phyloP scores from a whole-genome alignment of 2,888 invertebrate genomes.

The Lasioglossum vierecki region DNA sequence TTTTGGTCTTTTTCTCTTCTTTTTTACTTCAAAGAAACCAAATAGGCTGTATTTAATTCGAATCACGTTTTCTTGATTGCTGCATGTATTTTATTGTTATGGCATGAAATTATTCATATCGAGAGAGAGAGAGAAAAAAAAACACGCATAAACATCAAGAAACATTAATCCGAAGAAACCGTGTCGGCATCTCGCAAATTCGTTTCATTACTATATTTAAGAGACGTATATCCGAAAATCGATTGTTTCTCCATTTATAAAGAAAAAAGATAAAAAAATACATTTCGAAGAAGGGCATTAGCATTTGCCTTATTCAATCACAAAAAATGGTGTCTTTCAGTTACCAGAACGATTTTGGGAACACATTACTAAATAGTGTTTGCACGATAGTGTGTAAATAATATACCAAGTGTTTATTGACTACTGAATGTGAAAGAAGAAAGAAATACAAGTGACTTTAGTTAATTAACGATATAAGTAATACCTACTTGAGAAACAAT shows the following conservation, averaged over 20 bases:
- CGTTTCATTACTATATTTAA: constrained; percentile 20
- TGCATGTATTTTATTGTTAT: constrained; percentile 42
- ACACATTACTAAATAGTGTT: constrained; percentile 57
- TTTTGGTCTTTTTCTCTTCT: constrained; percentile 40
- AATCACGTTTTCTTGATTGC: constrained; percentile 52
- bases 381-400: constrained; percentile 48
- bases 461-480: constrained; percentile 66
- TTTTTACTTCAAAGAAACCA: constrained; percentile 33
- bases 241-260: constrained; percentile 26
- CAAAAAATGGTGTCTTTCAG: constrained; percentile 62
- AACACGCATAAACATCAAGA: constrained; percentile 44
- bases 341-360: constrained; percentile 65
- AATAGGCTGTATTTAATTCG: constrained; percentile 23
- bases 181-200: constrained; percentile 33
- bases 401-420: constrained; percentile 51
- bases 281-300: constrained; percentile 63
- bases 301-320: constrained; percentile 64
- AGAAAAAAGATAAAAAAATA: constrained; percentile 20
- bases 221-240: constrained; percentile 22
- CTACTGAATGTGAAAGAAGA: constrained; percentile 52
- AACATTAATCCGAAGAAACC: constrained; percentile 18
- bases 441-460: constrained; percentile 63
- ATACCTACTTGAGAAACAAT: constrained; percentile 64
- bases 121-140: neutral
- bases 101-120: constrained; percentile 33